Evolutionary conservation across 2,113 vertebrate species (phyloP).

Genomic region (Isurus oxyrinchus): DNA sequence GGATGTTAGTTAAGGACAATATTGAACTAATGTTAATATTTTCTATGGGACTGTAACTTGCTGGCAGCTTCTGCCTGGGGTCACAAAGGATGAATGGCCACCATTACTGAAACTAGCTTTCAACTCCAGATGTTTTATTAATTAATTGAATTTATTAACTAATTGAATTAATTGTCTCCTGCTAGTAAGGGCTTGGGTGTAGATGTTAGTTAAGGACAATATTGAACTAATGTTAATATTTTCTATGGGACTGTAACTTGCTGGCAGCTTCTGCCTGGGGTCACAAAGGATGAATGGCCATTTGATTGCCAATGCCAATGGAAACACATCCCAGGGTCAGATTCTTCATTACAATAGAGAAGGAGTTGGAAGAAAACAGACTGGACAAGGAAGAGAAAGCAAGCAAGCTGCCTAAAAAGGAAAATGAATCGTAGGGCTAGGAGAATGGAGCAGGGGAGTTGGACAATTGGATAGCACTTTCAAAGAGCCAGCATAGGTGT

Average conservation of each 20-base stretch:
- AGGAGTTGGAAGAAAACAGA: neutral
- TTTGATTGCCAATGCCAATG: neutral
- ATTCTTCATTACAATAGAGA: neutral
- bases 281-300: neutral
- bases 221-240: neutral
- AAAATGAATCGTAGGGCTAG: neutral
- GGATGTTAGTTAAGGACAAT: neutral
- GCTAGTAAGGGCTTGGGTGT: neutral
- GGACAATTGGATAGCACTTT: neutral
- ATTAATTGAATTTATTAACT: too few relatives aligned
- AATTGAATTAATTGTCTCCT: neutral
- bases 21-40: neutral
- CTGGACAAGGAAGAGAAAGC: neutral
- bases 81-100: neutral
- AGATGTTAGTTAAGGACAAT: neutral
- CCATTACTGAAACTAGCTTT: too few relatives aligned
- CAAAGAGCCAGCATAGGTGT: neutral
- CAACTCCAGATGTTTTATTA: too few relatives aligned
- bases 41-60: neutral
- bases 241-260: neutral
- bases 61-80: neutral
- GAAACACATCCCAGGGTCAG: neutral
- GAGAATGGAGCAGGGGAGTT: neutral
- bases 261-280: neutral
- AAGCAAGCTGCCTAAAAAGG: neutral